Evolutionary conservation across 2,113 vertebrate species (phyloP), one percentile per base, ranked within the genome.

Genomic region (Procavia capensis): DNA sequence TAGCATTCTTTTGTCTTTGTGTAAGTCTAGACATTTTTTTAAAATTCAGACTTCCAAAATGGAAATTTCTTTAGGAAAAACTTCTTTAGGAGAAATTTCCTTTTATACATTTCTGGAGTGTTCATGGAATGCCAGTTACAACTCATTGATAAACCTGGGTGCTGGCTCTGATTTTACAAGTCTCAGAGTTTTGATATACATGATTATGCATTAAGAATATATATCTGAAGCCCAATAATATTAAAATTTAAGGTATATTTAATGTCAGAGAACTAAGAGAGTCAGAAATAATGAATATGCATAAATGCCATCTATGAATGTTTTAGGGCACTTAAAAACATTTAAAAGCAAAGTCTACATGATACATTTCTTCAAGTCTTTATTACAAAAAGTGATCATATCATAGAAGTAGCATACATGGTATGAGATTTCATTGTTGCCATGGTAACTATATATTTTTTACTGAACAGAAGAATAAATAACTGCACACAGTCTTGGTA

Each of bases 401-500:
- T 97, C 66, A 96, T 92, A 89, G 88, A 97, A 91, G 95, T 36
- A 96, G 29, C 74, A 93, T 0, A 34, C 43, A 94, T 96, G 97
- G 36, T 83, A 94, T 93, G 50, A 91, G 75, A 98, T 96, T 97
- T 97, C 79, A 68, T 96, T 64, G 97, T 98, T 98, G 93, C 97
- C 97, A 98, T 98, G 91, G 97, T 96, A 97, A 98, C 97, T 91
- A 84, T 86, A 76, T 94, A 74, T 94, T 91, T 97, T 96, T 97
- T 86, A 95, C 96, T 96, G 84, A 98, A 91, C 47, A 82, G 80
- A 91, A 94, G 78, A 98, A 92, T 96, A 98, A 98, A 98, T 97
- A 98, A 41, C 87, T 96, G 61, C 96, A 94, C n/a, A 88, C 6
- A 95, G 88, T 94, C 94, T 97, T 97, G 78, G 88, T 91, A 98